Conservation (phyloP, 2,113 vertebrate species). For the Andinoacara biseriatus region DNA sequence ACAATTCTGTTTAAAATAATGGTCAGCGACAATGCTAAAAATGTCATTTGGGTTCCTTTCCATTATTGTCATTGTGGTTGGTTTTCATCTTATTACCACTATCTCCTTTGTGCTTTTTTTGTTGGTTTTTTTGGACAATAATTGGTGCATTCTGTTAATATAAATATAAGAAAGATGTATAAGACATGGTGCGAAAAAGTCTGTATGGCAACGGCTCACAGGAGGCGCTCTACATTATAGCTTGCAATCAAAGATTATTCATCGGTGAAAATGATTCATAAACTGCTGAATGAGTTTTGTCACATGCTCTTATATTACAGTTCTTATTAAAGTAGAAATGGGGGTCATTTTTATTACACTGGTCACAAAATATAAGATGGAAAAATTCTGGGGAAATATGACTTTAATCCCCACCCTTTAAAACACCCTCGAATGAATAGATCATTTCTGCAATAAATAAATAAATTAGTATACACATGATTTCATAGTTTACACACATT, state of each 20-base stretch:
- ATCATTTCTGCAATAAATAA: constrained; percentile 66
- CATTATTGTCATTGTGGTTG: constrained; percentile 50
- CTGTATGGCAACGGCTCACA: constrained; percentile 44
- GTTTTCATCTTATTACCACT: constrained; percentile 41
- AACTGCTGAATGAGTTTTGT: constrained; percentile 47
- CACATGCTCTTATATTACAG: constrained; percentile 77
- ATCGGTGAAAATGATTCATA: constrained; percentile 55
- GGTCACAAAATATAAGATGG: constrained; percentile 74
- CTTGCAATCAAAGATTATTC: constrained; percentile 53
- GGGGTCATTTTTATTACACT: constrained; percentile 43
- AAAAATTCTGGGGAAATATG: constrained; percentile 65
- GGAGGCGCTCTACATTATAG: constrained; percentile 43
- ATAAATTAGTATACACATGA: constrained; percentile 51
- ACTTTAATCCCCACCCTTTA: constrained; percentile 42
- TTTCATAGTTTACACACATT: constrained; percentile 67
- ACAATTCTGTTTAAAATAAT: constrained; percentile 22
- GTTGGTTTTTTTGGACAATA: constrained; percentile 50
- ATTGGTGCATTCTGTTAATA: constrained; percentile 75
- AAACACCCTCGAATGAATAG: constrained; percentile 56
- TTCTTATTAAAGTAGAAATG: constrained; percentile 75
- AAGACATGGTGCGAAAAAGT: constrained; percentile 59
- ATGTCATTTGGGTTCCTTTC: constrained; percentile 31
- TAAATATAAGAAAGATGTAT: constrained; percentile 62
- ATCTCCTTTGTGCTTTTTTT: constrained; percentile 71
- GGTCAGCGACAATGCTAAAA: constrained; percentile 18